phyloP scores from a whole-genome alignment of 2,797 vertebrate genomes.

The Chrosomus eos region DNA sequence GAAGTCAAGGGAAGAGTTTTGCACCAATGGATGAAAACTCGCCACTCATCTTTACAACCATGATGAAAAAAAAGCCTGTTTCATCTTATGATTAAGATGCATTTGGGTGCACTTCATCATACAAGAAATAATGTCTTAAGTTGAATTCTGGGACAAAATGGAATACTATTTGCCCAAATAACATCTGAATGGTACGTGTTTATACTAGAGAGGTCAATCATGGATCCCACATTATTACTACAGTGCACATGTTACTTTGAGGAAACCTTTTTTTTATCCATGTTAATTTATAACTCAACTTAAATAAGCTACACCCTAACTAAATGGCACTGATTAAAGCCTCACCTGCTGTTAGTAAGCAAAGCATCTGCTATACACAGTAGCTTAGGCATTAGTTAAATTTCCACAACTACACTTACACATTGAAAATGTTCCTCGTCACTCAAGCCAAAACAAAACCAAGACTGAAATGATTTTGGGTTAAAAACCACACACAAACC shows the following conservation, averaged over 20 bases:
- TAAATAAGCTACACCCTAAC: background rate
- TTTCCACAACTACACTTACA: background rate
- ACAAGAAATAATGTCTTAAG: background rate
- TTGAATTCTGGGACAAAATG: background rate
- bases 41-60: background rate
- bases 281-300: background rate
- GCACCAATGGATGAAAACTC: conserved; percentile 4
- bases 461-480: conserved; percentile 9
- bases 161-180: background rate
- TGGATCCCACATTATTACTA: background rate
- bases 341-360: background rate
- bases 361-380: background rate
- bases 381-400: conserved; percentile 10
- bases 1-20: background rate
- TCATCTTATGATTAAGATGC: conserved; percentile 24
- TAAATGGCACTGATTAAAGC: background rate
- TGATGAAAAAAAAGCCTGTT: background rate
- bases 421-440: conserved; percentile 3
- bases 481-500: background rate
- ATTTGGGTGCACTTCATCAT: background rate
- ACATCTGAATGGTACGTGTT: background rate
- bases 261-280: background rate
- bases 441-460: background rate
- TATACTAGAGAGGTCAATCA: background rate
- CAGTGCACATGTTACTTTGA: background rate